Base-by-base conservation (phyloP, 2,113 vertebrate species). In the Dasypus novemcinctus region DNA sequence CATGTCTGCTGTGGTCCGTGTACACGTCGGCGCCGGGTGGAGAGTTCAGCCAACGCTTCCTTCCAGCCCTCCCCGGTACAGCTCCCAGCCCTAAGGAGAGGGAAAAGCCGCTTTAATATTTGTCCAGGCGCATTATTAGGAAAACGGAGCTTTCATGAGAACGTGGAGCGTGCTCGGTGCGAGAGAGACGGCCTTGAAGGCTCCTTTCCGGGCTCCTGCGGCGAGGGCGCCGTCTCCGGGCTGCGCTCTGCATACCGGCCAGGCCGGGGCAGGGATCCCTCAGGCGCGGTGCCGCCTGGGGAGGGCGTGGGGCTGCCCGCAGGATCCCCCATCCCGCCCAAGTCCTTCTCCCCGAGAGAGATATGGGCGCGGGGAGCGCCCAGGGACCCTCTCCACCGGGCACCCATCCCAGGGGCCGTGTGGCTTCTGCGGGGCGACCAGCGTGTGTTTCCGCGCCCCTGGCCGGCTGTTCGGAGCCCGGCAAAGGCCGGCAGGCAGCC, bases 261-360 rank as follows among this genome's bases (percentile, higher is more conserved):
- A 0, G 0, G 0, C 31, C 2, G 13, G 59, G 12, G 15, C 1
- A 23, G 14, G 29, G n/a, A n/a, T n/a, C 15, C 25, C 82, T 8
- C 54, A 6, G 13, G 52, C 31, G 29, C 21, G 11, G 36, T 25
- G 12, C 20, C 15, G 20, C 81, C 25, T 6, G 57, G 36, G 23
- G 41, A 85, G 46, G 46, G 52, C 81, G 36, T 59, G 17, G 31
- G 13, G 57, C 52, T 52, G 25, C 43, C 54, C 63, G 0, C 33
- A 63, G 46, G 57, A 41, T 68, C 59, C 36, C 9, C 5, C 4
- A 9, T 4, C 31, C 2, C 3, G 4, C 52, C 38, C n/a, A 2
- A 1, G 18, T 54, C 54, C 33, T 54, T 64, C 59, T n/a, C 57
- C 49, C 59, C n/a, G n/a, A 3, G 3, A 91, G 29, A 21, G 61